These are phyloP conservation scores for Empis stercorea DNA, from an alignment of 2,888 invertebrate genomes.

Conservation along the genomic window DNA sequence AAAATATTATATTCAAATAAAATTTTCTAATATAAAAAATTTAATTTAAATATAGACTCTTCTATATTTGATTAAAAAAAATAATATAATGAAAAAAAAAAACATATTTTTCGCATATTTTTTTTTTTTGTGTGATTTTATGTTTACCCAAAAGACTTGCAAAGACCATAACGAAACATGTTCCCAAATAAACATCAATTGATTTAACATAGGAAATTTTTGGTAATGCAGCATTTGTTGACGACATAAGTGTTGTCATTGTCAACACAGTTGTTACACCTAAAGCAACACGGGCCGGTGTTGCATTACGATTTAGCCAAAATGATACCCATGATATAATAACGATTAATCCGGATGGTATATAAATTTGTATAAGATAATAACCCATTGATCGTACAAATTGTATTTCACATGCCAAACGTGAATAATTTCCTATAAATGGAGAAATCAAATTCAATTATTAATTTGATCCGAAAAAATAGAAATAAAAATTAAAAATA, in stretches of 20 bases:
- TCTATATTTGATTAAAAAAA: too few species aligned
- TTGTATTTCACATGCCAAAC: slow-evolving; percentile 91
- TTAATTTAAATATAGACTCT: too few species aligned
- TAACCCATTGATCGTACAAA: slow-evolving; percentile 97
- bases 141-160: slow-evolving; percentile 84
- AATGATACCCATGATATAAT: slow-evolving; percentile 96
- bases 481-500: background rate
- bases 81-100: too few species aligned
- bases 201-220: slow-evolving; percentile 97
- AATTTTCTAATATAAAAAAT: too few species aligned
- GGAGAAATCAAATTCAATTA: background rate
- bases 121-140: slow-evolving; percentile 4
- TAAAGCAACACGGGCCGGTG: slow-evolving; percentile 84
- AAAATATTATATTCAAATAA: too few species aligned
- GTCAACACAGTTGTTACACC: slow-evolving; percentile 94
- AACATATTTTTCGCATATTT: too few species aligned
- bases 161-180: slow-evolving; percentile 98
- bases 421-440: slow-evolving; percentile 83
- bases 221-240: slow-evolving; percentile 90
- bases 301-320: slow-evolving; percentile 91
- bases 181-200: slow-evolving; percentile 93
- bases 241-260: slow-evolving; percentile 96
- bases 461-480: background rate
- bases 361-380: slow-evolving; percentile 96
- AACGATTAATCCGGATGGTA: slow-evolving; percentile 92